Evolutionary conservation across 2,113 vertebrate genomes (phyloP).

Genomic region (Proterorhinus semilunaris): DNA sequence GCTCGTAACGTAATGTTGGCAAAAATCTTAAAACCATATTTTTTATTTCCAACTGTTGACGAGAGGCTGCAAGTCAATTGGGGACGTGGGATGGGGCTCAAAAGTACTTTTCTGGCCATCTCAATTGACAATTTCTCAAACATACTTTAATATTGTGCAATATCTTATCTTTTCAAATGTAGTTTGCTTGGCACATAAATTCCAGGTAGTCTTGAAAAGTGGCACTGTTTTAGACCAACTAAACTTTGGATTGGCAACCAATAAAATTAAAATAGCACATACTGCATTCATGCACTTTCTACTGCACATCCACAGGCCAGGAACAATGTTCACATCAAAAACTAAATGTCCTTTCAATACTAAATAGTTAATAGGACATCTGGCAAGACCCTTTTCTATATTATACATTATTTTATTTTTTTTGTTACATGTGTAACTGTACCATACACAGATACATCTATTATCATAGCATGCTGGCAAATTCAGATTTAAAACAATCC

Average conservation of each 20-base stretch:
- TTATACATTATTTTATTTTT: conserved; percentile 12
- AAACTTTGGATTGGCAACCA: conserved; percentile 17
- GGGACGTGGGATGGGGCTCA: neutral
- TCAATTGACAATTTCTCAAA: conserved; percentile 31
- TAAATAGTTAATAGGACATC: conserved; percentile 55
- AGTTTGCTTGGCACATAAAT: conserved; percentile 60
- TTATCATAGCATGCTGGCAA: conserved; percentile 63
- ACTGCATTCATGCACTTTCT: conserved; percentile 67
- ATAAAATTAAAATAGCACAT: conserved; percentile 37
- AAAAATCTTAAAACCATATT: neutral
- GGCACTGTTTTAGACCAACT: conserved; percentile 48
- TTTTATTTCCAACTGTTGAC: neutral
- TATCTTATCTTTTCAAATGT: conserved; percentile 14
- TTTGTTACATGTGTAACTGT: conserved; percentile 41
- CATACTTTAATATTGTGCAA: conserved; percentile 42
- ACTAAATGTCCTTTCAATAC: conserved; percentile 31
- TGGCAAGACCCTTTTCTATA: conserved; percentile 47
- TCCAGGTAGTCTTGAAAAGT: conserved; percentile 56
- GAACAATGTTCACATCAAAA: conserved; percentile 57
- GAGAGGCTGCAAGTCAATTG: conserved; percentile 2
- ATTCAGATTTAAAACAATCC: conserved; percentile 62
- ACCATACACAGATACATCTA: conserved; percentile 30
- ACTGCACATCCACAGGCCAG: conserved; percentile 58
- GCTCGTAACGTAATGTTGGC: neutral
- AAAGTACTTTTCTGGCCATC: conserved; percentile 18